phyloP scores from a whole-genome alignment of 2,888 invertebrate species.

The Euproctis similis region DNA sequence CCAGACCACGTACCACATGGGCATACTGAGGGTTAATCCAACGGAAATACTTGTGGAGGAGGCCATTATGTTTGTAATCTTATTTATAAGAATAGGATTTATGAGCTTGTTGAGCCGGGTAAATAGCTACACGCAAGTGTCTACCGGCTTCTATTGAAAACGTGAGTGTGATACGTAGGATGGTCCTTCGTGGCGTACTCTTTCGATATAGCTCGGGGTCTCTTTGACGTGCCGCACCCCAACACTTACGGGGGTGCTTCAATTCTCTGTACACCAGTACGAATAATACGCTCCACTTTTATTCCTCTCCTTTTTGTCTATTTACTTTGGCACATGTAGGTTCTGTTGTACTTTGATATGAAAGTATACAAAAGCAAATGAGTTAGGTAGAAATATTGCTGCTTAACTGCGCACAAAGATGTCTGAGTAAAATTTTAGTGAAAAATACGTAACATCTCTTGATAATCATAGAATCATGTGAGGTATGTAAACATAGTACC shows the following conservation, averaged over 20 bases:
- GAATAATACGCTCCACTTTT: too few relatives aligned
- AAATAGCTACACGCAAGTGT: slow-evolving; percentile 58
- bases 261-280: too few relatives aligned
- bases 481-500: too few relatives aligned
- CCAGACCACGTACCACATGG: slow-evolving; percentile 13
- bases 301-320: too few relatives aligned
- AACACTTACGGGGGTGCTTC: slow-evolving; percentile 3
- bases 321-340: too few relatives aligned
- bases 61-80: slow-evolving; percentile 47
- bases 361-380: too few relatives aligned
- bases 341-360: too few relatives aligned
- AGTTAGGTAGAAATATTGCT: too few relatives aligned
- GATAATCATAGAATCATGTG: too few relatives aligned
- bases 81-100: slow-evolving; percentile 61
- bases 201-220: slow-evolving; percentile 45
- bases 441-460: too few relatives aligned
- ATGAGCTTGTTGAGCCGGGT: slow-evolving; percentile 45
- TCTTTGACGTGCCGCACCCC: slow-evolving; percentile 34
- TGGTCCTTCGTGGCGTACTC: slow-evolving; percentile 43
- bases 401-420: too few relatives aligned
- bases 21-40: slow-evolving; percentile 23
- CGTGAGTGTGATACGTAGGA: slow-evolving; percentile 51
- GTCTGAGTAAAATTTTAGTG: too few relatives aligned
- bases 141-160: slow-evolving; percentile 52
- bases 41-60: slow-evolving; percentile 21